Percentiles rank a stretch among this genome's conserved stretches.
These are phyloP conservation scores for Pipistrellus nathusii DNA, from an alignment of 2,797 vertebrate species.

Conservation along the genomic window DNA sequence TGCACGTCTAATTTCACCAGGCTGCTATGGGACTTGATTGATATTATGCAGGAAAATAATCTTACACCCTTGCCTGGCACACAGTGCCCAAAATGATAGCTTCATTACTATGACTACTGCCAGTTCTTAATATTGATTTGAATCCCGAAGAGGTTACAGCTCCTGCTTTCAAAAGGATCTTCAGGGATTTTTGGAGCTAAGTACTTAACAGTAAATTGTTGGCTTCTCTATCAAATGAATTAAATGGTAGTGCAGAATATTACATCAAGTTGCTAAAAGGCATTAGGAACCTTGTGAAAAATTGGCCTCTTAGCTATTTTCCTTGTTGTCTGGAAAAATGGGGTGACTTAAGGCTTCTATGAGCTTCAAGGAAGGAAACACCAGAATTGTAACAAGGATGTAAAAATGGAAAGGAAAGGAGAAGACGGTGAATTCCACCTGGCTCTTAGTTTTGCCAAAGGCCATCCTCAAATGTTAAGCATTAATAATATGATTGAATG, in stretches of 20 bases:
- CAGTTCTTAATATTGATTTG: constrained; percentile 20
- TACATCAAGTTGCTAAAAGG: constrained; percentile 53
- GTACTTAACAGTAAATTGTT: constrained; percentile 48
- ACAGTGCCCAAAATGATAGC: neutral
- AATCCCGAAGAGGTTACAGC: neutral
- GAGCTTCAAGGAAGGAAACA: constrained; percentile 14
- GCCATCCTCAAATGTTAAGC: neutral
- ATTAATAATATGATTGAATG: constrained; percentile 40
- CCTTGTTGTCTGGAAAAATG: constrained; percentile 21
- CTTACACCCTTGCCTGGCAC: neutral
- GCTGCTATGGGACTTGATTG: neutral
- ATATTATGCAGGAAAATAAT: neutral
- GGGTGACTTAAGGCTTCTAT: neutral
- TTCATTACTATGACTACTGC: neutral
- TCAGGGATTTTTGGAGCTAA: constrained; percentile 14
- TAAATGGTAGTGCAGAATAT: constrained; percentile 44
- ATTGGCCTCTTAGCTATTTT: constrained; percentile 22
- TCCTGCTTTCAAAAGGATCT: constrained; percentile 26
- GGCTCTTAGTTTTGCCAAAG: constrained; percentile 7
- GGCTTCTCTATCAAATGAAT: constrained; percentile 35
- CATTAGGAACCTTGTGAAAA: constrained; percentile 28
- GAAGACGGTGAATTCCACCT: neutral
- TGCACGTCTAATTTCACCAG: neutral
- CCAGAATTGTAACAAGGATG: neutral
- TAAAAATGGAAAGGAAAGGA: neutral